These are phyloP conservation scores for Catharus fuscescens DNA, from an alignment of 2,113 vertebrate genomes.

Conservation along the genomic window DNA sequence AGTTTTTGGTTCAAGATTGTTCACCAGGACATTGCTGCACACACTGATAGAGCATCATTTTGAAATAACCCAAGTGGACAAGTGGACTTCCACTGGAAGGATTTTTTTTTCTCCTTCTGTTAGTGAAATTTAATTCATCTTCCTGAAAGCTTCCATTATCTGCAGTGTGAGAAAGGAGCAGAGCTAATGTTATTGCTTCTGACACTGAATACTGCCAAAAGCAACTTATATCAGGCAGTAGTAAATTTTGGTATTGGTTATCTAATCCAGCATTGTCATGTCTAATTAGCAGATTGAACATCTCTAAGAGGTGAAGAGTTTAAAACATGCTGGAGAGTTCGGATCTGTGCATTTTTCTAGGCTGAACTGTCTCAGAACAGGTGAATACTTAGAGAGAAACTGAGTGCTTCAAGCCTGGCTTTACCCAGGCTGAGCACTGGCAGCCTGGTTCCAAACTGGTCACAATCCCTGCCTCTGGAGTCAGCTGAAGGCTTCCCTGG, in stretches of 20 bases:
- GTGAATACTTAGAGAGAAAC: neutral
- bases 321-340: slow-evolving; percentile 26
- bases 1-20: neutral
- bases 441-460: neutral
- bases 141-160: slow-evolving; percentile 61
- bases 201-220: slow-evolving; percentile 54
- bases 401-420: neutral
- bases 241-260: slow-evolving; percentile 58
- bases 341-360: neutral
- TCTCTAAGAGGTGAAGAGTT: slow-evolving; percentile 38
- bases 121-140: slow-evolving; percentile 64
- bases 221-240: slow-evolving; percentile 38
- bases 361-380: neutral
- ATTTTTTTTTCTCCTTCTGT: slow-evolving; percentile 17
- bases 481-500: neutral
- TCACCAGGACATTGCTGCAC: neutral
- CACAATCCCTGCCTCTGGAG: neutral
- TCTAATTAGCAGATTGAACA: slow-evolving; percentile 58
- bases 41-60: neutral
- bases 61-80: neutral
- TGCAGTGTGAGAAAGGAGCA: slow-evolving; percentile 8
- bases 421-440: neutral
- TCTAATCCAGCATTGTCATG: slow-evolving; percentile 41
- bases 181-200: slow-evolving; percentile 57
- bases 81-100: neutral